Evolutionary conservation across 2,113 vertebrate genomes (phyloP).

Genomic region (Microcebus jonahi): DNA sequence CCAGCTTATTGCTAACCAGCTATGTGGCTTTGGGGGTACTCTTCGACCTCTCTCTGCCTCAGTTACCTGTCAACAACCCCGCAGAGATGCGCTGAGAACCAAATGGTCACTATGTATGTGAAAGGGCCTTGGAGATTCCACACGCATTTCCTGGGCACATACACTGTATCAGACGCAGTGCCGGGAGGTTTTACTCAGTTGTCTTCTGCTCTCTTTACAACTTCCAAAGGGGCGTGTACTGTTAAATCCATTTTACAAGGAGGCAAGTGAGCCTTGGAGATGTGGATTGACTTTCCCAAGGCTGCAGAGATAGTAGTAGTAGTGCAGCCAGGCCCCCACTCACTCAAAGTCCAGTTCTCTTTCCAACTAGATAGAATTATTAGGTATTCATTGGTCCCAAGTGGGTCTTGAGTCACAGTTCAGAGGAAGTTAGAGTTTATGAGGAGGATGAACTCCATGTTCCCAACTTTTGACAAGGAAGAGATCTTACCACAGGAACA

Average conservation of each 20-base stretch:
- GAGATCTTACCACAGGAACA: not conserved
- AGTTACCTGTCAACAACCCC: not conserved
- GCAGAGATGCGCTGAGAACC: not conserved
- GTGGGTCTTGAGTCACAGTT: not conserved
- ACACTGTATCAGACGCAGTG: not conserved
- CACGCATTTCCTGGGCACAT: not conserved
- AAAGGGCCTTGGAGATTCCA: not conserved
- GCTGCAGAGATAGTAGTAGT: not conserved
- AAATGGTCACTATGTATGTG: not conserved
- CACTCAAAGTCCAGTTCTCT: not conserved
- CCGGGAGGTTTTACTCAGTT: not conserved
- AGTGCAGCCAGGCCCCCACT: not conserved
- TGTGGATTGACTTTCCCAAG: conserved; percentile 38
- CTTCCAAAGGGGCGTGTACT: not conserved
- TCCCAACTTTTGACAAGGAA: conserved; percentile 45
- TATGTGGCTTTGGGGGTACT: not conserved
- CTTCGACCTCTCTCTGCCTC: not conserved
- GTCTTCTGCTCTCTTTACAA: conserved; percentile 7
- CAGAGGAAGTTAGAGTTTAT: not conserved
- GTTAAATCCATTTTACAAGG: conserved; percentile 59
- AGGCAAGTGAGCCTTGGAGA: conserved; percentile 16
- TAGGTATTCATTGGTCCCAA: conserved; percentile 17
- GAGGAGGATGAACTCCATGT: conserved; percentile 27
- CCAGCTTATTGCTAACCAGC: not conserved
- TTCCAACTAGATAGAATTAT: conserved; percentile 37